These are phyloP conservation scores for Lutraria rhynchaena DNA, from an alignment of 1,140 invertebrate genomes.

Conservation along the genomic window DNA sequence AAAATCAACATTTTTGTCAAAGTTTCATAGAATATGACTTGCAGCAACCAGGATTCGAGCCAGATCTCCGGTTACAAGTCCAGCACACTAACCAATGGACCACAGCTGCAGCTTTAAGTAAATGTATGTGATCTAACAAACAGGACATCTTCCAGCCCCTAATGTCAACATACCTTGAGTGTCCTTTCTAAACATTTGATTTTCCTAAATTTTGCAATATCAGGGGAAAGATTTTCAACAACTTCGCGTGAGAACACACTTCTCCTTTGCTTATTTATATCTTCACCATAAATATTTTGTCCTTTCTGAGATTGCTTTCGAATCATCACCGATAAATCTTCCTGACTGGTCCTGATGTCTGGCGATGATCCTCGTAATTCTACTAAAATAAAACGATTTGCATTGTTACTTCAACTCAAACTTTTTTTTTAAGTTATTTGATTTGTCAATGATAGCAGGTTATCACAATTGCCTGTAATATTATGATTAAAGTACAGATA, in stretches of 20 bases:
- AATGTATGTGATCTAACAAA: not conserved
- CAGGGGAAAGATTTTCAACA: constrained; percentile 22
- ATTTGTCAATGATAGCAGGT: too few relatives aligned
- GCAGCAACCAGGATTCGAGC: too few relatives aligned
- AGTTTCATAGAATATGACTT: too few relatives aligned
- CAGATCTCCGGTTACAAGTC: not conserved
- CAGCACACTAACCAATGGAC: not conserved
- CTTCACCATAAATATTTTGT: constrained; percentile 76
- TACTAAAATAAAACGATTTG: not conserved
- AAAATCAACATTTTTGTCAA: too few relatives aligned
- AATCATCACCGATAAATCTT: constrained; percentile 69
- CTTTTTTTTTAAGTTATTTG: too few relatives aligned
- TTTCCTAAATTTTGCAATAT: constrained; percentile 69
- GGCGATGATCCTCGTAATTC: constrained; percentile 11
- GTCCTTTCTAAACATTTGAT: constrained; percentile 74
- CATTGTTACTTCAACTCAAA: too few relatives aligned
- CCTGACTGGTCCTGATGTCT: constrained; percentile 58
- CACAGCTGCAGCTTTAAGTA: too few relatives aligned
- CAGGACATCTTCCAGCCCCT: not conserved
- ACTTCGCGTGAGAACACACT: constrained; percentile 61
- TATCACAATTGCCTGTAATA: too few relatives aligned
- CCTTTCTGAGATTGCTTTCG: constrained; percentile 65
- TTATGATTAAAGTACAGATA: too few relatives aligned
- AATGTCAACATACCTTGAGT: constrained; percentile 67
- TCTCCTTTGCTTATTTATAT: constrained; percentile 65